These are phyloP conservation scores for Hydroisotoma schaefferi DNA, from an alignment of 2,888 invertebrate genomes.

Conservation along the genomic window DNA sequence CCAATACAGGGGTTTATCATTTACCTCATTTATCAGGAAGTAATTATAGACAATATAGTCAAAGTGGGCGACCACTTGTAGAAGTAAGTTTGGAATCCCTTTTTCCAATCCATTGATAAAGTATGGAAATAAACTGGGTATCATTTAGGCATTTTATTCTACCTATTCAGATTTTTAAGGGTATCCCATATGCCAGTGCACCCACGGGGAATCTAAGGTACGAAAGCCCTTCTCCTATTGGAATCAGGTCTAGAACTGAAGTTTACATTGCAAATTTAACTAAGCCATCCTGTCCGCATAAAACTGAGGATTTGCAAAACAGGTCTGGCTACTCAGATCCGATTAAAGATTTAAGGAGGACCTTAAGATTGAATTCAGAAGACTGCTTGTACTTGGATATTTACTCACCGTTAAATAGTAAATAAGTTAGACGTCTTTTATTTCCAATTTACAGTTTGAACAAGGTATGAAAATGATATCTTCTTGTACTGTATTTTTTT, in stretches of 20 bases:
- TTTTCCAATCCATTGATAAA: background rate
- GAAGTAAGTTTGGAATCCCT: slow-evolving; percentile 28
- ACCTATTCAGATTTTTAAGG: slow-evolving; percentile 38
- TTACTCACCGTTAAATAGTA: slow-evolving; percentile 41
- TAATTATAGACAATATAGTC: slow-evolving; percentile 29
- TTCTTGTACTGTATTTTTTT: slow-evolving; percentile 8
- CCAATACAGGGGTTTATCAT: slow-evolving; percentile 30
- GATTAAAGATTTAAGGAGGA: slow-evolving; percentile 34
- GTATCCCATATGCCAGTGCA: slow-evolving; percentile 87
- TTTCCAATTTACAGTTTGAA: background rate
- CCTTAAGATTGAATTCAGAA: slow-evolving; percentile 33
- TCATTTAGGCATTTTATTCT: no score
- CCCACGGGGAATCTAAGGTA: slow-evolving; percentile 79
- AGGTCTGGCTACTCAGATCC: slow-evolving; percentile 31
- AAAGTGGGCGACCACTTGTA: slow-evolving; percentile 38
- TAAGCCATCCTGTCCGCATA: slow-evolving; percentile 40
- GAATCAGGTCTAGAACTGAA: slow-evolving; percentile 27
- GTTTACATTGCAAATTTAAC: slow-evolving; percentile 43
- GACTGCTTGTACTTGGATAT: slow-evolving; percentile 46
- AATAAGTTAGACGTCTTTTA: slow-evolving; percentile 4
- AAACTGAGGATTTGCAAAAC: slow-evolving; percentile 30
- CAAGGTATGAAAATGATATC: background rate
- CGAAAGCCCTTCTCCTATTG: slow-evolving; percentile 41
- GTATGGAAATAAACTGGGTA: background rate
- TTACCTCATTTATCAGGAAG: slow-evolving; percentile 23